Evolutionary conservation across 2,113 vertebrate species (phyloP).

Genomic region (Aldabrachelys gigantea): DNA sequence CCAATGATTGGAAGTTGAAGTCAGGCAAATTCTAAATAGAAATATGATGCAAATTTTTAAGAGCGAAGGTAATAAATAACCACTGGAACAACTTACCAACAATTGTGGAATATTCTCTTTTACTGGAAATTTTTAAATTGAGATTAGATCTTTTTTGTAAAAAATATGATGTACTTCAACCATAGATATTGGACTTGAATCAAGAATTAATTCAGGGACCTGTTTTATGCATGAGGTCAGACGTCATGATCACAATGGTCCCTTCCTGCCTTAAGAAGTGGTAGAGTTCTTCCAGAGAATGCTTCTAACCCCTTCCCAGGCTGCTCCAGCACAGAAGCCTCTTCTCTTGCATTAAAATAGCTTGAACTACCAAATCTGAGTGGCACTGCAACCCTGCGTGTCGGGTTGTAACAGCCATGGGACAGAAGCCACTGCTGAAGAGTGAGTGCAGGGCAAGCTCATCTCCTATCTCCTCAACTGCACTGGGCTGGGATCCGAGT

Average conservation of each 20-base stretch:
- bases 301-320: not conserved
- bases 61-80: not conserved
- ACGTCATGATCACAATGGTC: fast-evolving
- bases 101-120: not conserved
- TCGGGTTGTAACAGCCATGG: not conserved
- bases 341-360: not conserved
- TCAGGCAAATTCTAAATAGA: not conserved
- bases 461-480: not conserved
- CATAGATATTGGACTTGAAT: not conserved
- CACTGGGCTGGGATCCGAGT: too few species aligned
- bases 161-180: not conserved
- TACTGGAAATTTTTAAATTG: too few species aligned
- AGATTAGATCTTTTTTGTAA: not conserved
- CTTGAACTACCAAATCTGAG: not conserved
- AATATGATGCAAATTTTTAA: not conserved
- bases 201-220: not conserved
- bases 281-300: not conserved
- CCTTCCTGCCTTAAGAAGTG: not conserved
- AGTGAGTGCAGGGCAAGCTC: not conserved
- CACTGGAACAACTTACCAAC: not conserved
- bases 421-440: not conserved
- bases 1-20: not conserved
- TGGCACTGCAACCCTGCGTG: not conserved
- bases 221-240: not conserved
- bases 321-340: not conserved